phyloP scores from a whole-genome alignment of 1,140 invertebrate genomes.

The Hyles euphorbiae region DNA sequence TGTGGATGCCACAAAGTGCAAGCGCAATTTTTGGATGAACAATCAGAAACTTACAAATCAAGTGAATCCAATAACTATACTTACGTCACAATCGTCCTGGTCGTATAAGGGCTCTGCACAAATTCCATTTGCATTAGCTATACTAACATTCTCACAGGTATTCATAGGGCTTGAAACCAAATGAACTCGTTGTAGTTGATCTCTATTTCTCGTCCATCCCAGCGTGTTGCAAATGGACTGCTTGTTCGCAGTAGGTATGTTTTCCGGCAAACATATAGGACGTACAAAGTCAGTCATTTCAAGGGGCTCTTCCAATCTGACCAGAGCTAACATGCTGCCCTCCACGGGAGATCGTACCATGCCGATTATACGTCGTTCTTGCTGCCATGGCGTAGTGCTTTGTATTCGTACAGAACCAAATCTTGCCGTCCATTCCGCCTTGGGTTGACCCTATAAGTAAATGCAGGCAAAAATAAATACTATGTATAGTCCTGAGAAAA shows the following conservation, averaged over 20 bases:
- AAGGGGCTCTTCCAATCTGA: conserved; percentile 86
- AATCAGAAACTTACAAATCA: not conserved
- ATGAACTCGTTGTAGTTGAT: conserved; percentile 86
- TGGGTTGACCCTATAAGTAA: conserved; percentile 81
- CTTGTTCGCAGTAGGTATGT: conserved; percentile 49
- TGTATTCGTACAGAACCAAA: conserved; percentile 86
- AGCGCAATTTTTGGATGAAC: too few relatives aligned
- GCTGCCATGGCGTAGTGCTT: conserved; percentile 89
- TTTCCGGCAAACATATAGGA: conserved; percentile 84
- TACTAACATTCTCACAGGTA: conserved; percentile 88
- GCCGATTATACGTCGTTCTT: conserved; percentile 88
- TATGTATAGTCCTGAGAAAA: too few relatives aligned
- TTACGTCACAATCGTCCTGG: conserved; percentile 87
- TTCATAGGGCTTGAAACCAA: conserved; percentile 84
- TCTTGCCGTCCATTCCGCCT: conserved; percentile 88
- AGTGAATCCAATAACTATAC: conserved; percentile 39
- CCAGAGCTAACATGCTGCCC: conserved; percentile 87
- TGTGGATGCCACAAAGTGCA: too few relatives aligned
- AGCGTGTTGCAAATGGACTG: conserved; percentile 84
- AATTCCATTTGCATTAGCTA: conserved; percentile 86
- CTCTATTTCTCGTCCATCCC: conserved; percentile 88
- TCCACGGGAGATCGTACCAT: conserved; percentile 94
- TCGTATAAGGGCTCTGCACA: conserved; percentile 88
- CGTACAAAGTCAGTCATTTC: conserved; percentile 88
- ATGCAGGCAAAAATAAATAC: too few relatives aligned